Percentiles rank a stretch among this genome's conserved stretches.
Conservation (phyloP, 2,797 vertebrate genomes). For the Huso huso region DNA sequence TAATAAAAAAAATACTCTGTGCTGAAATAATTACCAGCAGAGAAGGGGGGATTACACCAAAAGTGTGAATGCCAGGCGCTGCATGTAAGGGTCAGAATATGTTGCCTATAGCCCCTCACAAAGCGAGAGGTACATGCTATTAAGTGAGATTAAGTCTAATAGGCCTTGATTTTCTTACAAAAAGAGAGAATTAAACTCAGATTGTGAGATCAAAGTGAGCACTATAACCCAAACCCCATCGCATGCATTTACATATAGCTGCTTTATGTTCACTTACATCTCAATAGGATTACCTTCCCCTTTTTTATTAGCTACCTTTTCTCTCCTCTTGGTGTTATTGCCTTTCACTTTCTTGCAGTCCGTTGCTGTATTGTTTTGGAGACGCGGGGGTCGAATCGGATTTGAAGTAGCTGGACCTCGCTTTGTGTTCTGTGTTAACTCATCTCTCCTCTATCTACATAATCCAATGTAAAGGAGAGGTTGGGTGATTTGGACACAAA, state of each 20-base stretch:
- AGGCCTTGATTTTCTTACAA: constrained; percentile 90
- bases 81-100: constrained; percentile 83
- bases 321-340: constrained; percentile 20
- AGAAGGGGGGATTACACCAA: constrained; percentile 78
- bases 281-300: constrained; percentile 79
- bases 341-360: constrained; percentile 18
- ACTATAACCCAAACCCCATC: constrained; percentile 66
- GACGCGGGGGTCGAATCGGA: constrained; percentile 46
- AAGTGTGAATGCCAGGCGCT: constrained; percentile 79
- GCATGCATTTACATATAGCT: constrained; percentile 98
- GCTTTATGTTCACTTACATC: constrained; percentile 66
- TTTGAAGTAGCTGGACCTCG: background rate
- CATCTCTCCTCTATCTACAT: constrained; percentile 53
- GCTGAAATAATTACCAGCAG: constrained; percentile 85
- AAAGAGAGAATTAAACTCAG: constrained; percentile 71
- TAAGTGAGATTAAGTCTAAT: constrained; percentile 98
- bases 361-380: constrained; percentile 43
- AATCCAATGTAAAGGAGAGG: constrained; percentile 33
- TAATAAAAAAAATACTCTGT: constrained; percentile 80
- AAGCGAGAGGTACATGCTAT: constrained; percentile 86
- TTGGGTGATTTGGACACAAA: background rate
- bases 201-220: constrained; percentile 87
- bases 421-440: constrained; percentile 60
- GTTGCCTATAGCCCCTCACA: constrained; percentile 85
- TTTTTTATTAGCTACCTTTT: constrained; percentile 37